A percentile compares a stretch with the other conserved stretches of the same genome.
Conservation (phyloP, 2,888 invertebrate genomes). For the Pogonocherus hispidulus region DNA sequence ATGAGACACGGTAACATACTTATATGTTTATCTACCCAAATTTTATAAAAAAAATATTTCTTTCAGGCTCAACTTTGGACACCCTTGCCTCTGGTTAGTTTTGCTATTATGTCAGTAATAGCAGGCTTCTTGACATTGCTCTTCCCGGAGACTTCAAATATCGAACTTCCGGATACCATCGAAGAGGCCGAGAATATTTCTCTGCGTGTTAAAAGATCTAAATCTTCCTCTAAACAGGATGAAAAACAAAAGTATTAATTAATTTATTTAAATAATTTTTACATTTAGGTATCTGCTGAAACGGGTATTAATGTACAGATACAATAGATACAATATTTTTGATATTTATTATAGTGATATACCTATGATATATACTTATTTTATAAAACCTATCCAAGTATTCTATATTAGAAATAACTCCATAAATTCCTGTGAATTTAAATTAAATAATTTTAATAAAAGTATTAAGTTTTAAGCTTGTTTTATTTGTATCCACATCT, state of each 20-base stretch:
- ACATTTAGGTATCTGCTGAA: too few species aligned
- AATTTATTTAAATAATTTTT: background rate
- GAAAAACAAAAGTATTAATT: background rate
- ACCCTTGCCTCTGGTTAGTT: constrained; percentile 75
- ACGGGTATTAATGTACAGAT: background rate
- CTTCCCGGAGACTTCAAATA: constrained; percentile 79
- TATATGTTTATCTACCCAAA: too few species aligned
- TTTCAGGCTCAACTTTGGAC: constrained; percentile 64
- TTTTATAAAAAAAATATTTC: too few species aligned
- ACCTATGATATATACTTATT: background rate
- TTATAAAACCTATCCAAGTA: background rate
- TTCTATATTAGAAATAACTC: constrained; percentile 21
- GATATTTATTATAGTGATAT: constrained; percentile 20
- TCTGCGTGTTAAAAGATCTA: background rate
- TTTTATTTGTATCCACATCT: too few species aligned
- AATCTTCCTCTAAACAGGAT: background rate
- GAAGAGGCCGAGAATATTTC: constrained; percentile 75
- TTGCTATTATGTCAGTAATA: constrained; percentile 74
- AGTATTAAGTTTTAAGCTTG: background rate
- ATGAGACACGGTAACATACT: too few species aligned
- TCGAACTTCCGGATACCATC: constrained; percentile 77
- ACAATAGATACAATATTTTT: constrained; percentile 8
- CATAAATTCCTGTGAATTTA: background rate
- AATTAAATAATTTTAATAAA: background rate
- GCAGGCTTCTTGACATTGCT: constrained; percentile 75